Percentiles rank a stretch among this genome's conserved stretches.
Evolutionary conservation across 2,113 vertebrate species (phyloP).

Genomic region (Hemibagrus wyckioides): DNA sequence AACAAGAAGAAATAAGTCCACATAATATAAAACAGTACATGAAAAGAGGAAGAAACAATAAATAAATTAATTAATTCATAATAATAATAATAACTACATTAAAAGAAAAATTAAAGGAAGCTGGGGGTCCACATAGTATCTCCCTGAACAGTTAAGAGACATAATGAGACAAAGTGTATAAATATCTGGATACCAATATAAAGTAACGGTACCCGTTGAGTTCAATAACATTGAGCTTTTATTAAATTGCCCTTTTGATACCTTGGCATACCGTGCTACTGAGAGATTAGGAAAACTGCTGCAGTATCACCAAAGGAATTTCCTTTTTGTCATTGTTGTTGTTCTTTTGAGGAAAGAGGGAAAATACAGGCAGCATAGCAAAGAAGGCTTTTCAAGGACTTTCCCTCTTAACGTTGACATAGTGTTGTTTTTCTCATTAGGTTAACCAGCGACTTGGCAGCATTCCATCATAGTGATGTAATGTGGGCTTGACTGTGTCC

Average conservation of each 20-base stretch:
- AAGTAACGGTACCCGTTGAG: not conserved
- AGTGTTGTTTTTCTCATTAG: slow-evolving; percentile 26
- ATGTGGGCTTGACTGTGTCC: not conserved
- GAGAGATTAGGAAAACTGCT: too few relatives aligned
- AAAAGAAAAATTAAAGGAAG: not conserved
- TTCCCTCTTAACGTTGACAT: not conserved
- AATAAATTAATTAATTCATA: too few relatives aligned
- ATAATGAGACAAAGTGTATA: not conserved
- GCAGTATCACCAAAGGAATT: not conserved
- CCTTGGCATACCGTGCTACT: not conserved
- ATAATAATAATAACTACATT: too few relatives aligned
- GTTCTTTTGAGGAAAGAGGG: not conserved
- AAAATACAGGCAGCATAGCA: not conserved
- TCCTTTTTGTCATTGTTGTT: not conserved
- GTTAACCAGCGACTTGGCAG: not conserved
- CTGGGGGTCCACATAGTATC: not conserved
- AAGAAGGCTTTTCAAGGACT: not conserved
- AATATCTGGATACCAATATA: not conserved
- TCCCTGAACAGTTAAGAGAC: not conserved
- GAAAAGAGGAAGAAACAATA: too few relatives aligned
- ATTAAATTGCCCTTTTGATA: not conserved
- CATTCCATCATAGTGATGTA: not conserved
- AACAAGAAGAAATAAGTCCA: too few relatives aligned
- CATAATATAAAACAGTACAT: too few relatives aligned
- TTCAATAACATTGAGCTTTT: not conserved